Evolutionary conservation across 2,113 vertebrate species (phyloP), one percentile per base, ranked within the genome.

Genomic region (Mungos mungo): DNA sequence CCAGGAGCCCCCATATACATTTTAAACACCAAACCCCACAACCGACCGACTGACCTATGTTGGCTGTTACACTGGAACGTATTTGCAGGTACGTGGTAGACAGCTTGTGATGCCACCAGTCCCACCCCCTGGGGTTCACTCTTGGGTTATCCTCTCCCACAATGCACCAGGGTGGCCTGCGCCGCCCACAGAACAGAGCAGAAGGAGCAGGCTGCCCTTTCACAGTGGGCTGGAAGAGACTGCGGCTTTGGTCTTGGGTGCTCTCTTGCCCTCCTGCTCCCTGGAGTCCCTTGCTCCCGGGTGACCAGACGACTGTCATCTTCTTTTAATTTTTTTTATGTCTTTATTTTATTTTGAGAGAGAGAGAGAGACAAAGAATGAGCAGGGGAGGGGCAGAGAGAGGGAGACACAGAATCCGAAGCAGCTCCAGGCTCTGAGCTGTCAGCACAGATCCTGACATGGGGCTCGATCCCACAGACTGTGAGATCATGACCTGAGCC

Each of bases 81-180:
- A 8, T 52, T n/a, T 15, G 52, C 2, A 66, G 4, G 35, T 16
- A 3, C 7, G 19, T 0, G 0, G n/a, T 0, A 63, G 60, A 29
- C 31, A 35, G 66, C 38, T 50, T 52, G 14, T 21, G 33, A 16
- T 23, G 6, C 4, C 21, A 0, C 1, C 2, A 23, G 23, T 3
- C 23, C 29, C 1, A 13, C 31, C 35, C 41, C 29, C 86, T 38
- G 54, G 45, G 9, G 4, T 52, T 25, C 14, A 45, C 41, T 12
- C 65, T 15, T 10, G 19, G 19, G 25, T 14, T 1, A 6, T 18
- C 38, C 31, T 50, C 50, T 76, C 41, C 35, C 18, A 29, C 14
- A 3, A 7, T 47, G 72, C 13, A 27, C 3, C 1, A 16, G 31
- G 5, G 3, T 2, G 35, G 45, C 21, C 54, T 74, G 65, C 23